These are phyloP conservation scores for Popillia japonica DNA, from an alignment of 1,140 invertebrate genomes.

Conservation along the genomic window DNA sequence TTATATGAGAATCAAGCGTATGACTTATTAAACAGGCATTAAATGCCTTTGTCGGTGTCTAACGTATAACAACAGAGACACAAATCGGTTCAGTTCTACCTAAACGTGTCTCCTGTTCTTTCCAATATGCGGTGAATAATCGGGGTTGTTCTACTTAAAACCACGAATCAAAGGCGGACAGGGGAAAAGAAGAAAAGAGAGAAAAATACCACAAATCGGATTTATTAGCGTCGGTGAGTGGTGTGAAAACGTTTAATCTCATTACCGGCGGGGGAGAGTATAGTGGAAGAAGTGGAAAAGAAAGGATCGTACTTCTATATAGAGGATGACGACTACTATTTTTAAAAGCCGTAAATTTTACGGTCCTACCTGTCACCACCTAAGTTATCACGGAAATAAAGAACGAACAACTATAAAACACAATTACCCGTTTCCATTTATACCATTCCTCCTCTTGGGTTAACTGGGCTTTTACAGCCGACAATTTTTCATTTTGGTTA, in stretches of 20 bases:
- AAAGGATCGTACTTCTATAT: background rate
- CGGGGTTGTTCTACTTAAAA: conserved; percentile 20
- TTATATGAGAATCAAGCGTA: conserved; percentile 12
- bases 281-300: too few species aligned
- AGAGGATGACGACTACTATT: conserved; percentile 22
- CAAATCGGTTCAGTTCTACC: background rate
- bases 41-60: conserved; percentile 23
- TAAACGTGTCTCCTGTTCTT: background rate
- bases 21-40: conserved; percentile 29
- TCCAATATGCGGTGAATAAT: conserved; percentile 16
- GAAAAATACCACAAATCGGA: conserved; percentile 25
- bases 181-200: background rate
- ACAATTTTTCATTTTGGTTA: conserved; percentile 13
- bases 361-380: conserved; percentile 24
- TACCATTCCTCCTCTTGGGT: too few species aligned
- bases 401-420: conserved; percentile 4
- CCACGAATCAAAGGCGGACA: background rate
- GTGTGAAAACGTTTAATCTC: conserved; percentile 33
- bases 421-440: too few species aligned
- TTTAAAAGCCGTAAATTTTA: conserved; percentile 31
- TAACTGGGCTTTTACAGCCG: conserved; percentile 17
- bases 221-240: conserved; percentile 21
- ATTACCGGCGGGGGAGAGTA: background rate
- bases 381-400: conserved; percentile 21
- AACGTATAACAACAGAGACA: background rate